These are phyloP conservation scores for Coenonympha glycerion DNA, from an alignment of 2,888 invertebrate species.

Conservation along the genomic window DNA sequence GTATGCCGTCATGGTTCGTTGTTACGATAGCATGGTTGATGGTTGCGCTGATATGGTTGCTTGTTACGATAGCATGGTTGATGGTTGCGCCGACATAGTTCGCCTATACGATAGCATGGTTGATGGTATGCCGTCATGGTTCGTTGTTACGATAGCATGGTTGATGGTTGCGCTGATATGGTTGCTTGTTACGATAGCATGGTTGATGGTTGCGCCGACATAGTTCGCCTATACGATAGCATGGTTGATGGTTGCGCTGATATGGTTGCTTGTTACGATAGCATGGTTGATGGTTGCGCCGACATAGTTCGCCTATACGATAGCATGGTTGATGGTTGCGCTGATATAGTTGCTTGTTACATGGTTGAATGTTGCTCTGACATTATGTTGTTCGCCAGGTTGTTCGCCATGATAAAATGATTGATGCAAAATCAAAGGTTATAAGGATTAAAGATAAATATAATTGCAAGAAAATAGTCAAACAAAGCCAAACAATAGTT, in stretches of 20 bases:
- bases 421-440: no score
- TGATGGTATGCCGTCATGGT: conserved; percentile 4
- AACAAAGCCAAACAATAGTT: no score
- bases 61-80: conserved; percentile 6
- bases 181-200: neutral
- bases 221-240: no score
- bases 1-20: neutral
- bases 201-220: no score
- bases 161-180: no score
- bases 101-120: neutral
- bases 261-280: neutral
- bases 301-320: neutral
- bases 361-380: neutral
- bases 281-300: neutral
- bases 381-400: neutral
- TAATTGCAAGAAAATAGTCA: no score
- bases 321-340: neutral
- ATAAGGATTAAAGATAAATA: no score
- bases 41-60: neutral
- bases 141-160: no score
- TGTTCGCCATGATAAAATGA: no score
- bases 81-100: no score
- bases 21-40: conserved; percentile 1
- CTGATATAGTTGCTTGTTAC: neutral
- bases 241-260: neutral